Evolutionary conservation across 2,113 vertebrate species (phyloP).

Genomic region (Pelecanus crispus): DNA sequence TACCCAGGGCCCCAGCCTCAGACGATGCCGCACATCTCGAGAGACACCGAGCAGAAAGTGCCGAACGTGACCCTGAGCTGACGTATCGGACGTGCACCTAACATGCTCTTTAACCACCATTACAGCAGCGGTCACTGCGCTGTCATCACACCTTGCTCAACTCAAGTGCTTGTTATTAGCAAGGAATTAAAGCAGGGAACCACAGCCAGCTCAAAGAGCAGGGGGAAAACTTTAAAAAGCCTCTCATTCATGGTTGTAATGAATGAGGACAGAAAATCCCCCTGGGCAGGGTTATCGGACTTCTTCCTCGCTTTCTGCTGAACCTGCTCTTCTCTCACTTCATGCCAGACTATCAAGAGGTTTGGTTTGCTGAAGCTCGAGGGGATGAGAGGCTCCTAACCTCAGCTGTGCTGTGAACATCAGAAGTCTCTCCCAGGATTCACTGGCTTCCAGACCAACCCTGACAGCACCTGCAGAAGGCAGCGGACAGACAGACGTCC

Average conservation of each 20-base stretch:
- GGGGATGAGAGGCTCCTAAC: background rate
- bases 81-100: accelerated
- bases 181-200: background rate
- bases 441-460: background rate
- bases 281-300: background rate
- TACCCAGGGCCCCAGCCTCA: background rate
- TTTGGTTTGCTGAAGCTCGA: background rate
- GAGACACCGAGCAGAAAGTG: background rate
- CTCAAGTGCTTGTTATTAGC: background rate
- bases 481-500: background rate
- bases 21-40: background rate
- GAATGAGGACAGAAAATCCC: background rate
- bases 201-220: background rate
- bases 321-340: background rate
- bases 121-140: background rate
- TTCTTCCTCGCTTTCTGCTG: background rate
- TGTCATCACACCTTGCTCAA: background rate
- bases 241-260: background rate
- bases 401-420: background rate
- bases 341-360: background rate
- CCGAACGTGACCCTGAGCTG: background rate
- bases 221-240: background rate
- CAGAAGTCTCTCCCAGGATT: background rate
- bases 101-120: accelerated
- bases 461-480: background rate